phyloP scores from a whole-genome alignment of 2,113 vertebrate genomes.

The Nettapus auritus region DNA sequence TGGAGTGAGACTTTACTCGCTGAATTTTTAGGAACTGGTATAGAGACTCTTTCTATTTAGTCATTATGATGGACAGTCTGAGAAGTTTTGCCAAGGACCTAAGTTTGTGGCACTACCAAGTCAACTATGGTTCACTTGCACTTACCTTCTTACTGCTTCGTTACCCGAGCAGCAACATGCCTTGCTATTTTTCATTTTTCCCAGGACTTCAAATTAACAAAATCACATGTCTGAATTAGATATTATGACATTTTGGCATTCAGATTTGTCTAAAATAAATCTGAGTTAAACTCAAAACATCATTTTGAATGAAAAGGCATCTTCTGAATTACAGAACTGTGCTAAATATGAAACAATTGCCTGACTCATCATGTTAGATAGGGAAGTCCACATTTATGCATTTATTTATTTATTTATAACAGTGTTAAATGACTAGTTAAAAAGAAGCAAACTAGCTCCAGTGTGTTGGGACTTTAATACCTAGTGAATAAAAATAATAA shows the following conservation, averaged over 20 bases:
- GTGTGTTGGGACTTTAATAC: background rate
- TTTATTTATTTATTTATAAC: background rate
- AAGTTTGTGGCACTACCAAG: background rate
- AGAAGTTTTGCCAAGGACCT: background rate
- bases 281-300: background rate
- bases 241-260: background rate
- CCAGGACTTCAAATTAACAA: background rate
- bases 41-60: background rate
- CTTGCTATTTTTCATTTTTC: background rate
- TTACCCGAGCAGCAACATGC: background rate
- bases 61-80: background rate
- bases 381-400: background rate
- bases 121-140: background rate
- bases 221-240: background rate
- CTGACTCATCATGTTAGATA: background rate
- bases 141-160: background rate
- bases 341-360: background rate
- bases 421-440: background rate
- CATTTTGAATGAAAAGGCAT: background rate
- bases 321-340: background rate
- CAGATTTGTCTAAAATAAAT: background rate
- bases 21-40: background rate
- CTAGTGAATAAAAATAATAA: constrained; percentile 7
- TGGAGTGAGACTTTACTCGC: background rate
- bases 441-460: background rate